These are phyloP conservation scores for Oikopleura vanhoeffeni DNA, from an alignment of 23 tunicate species.

Conservation along the genomic window DNA sequence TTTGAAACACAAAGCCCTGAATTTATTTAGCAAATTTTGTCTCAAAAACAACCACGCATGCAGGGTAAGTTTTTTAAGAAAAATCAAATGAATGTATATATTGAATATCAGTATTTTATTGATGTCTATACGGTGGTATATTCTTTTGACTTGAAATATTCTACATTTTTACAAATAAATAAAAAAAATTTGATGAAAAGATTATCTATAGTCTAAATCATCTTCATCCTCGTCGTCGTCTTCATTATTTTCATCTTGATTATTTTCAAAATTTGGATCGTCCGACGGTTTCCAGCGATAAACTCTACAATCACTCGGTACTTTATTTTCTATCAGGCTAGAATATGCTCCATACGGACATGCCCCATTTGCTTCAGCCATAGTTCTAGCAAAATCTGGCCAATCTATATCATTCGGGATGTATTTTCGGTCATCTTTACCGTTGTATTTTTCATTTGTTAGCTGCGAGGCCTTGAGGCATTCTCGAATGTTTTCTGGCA, in stretches of 20 bases:
- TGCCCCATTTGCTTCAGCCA: background rate
- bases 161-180: too few species aligned
- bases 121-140: too few species aligned
- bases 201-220: background rate
- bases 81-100: too few species aligned
- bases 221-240: background rate
- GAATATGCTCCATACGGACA: background rate
- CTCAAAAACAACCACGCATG: too few species aligned
- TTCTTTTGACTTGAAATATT: too few species aligned
- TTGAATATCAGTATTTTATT: too few species aligned
- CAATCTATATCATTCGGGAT: background rate
- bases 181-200: too few species aligned
- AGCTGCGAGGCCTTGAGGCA: background rate
- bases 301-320: background rate
- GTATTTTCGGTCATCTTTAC: background rate
- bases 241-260: background rate
- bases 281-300: background rate
- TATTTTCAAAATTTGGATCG: background rate
- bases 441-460: background rate
- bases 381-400: background rate
- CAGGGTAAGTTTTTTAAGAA: too few species aligned
- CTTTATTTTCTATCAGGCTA: background rate
- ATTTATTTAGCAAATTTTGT: too few species aligned
- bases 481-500: background rate
- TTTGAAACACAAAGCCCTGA: too few species aligned